Evolutionary conservation across 2,888 invertebrate genomes (phyloP).

Genomic region (Acronicta leporina): DNA sequence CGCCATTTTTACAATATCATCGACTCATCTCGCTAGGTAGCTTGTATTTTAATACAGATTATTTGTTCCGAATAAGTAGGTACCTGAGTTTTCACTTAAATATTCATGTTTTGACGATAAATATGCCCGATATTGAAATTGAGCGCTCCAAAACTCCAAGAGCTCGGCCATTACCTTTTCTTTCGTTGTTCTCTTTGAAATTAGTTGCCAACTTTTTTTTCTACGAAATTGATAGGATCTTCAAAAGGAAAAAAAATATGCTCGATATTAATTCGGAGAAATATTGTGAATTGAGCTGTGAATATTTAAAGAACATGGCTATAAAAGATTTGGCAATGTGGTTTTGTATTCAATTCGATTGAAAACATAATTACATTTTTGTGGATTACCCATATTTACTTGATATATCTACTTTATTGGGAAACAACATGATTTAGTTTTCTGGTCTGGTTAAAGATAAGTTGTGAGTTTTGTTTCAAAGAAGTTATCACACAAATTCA

Average conservation of each 20-base stretch:
- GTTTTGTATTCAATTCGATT: slow-evolving; percentile 20
- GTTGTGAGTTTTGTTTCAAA: no score
- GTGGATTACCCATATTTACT: background rate
- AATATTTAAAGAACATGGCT: slow-evolving; percentile 19
- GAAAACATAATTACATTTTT: background rate
- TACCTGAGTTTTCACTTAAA: slow-evolving; percentile 37
- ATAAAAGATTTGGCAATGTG: slow-evolving; percentile 1
- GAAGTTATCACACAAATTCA: no score
- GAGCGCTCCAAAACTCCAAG: slow-evolving; percentile 48
- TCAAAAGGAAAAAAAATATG: slow-evolving; percentile 40
- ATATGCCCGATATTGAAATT: slow-evolving; percentile 48
- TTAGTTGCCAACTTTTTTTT: slow-evolving; percentile 53
- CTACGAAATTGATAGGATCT: slow-evolving; percentile 46
- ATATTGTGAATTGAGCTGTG: slow-evolving; percentile 23
- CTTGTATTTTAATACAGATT: slow-evolving; percentile 8
- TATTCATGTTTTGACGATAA: slow-evolving; percentile 50
- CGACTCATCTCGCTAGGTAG: no score
- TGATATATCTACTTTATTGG: background rate
- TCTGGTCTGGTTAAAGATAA: no score
- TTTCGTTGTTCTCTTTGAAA: slow-evolving; percentile 51
- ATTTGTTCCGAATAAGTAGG: slow-evolving; percentile 30
- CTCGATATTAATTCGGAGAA: slow-evolving; percentile 23
- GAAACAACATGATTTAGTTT: no score
- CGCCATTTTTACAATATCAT: no score
- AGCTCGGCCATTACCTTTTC: slow-evolving; percentile 47